A percentile compares a stretch with the other conserved stretches of the same genome.
phyloP scores from a whole-genome alignment of 1,140 invertebrate genomes.

The Neodiprion pinetum region DNA sequence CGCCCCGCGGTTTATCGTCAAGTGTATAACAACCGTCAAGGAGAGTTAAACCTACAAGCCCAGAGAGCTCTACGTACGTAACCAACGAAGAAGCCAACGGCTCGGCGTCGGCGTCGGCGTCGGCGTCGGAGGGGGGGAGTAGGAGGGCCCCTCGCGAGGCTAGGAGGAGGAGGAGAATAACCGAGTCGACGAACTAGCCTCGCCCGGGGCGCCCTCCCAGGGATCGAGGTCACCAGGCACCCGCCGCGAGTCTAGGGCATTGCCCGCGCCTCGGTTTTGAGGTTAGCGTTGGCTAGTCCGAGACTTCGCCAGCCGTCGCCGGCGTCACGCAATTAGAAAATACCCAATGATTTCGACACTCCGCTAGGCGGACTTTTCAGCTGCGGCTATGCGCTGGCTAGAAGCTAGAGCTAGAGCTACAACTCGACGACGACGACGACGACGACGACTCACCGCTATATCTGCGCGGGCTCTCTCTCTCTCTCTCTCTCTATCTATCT shows the following conservation, averaged over 20 bases:
- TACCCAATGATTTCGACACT: conserved; percentile 32
- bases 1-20: no score
- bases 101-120: no score
- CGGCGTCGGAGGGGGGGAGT: conserved; percentile 4
- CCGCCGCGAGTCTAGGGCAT: conserved; percentile 53
- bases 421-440: no score
- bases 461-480: no score
- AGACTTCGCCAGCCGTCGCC: conserved; percentile 33
- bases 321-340: conserved; percentile 51
- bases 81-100: no score
- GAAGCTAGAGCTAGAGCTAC: no score
- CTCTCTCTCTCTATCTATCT: no score
- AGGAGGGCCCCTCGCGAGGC: conserved; percentile 40
- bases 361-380: not conserved
- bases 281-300: conserved; percentile 53
- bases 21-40: no score
- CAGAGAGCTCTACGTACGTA: no score
- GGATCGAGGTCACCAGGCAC: conserved; percentile 57
- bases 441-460: no score
- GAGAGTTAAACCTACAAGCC: no score
- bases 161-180: conserved; percentile 40
- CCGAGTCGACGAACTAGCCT: conserved; percentile 33
- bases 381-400: no score
- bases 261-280: conserved; percentile 54
- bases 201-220: conserved; percentile 14